phyloP scores from a whole-genome alignment of 2,113 vertebrate genomes.

The Lanius collurio region DNA sequence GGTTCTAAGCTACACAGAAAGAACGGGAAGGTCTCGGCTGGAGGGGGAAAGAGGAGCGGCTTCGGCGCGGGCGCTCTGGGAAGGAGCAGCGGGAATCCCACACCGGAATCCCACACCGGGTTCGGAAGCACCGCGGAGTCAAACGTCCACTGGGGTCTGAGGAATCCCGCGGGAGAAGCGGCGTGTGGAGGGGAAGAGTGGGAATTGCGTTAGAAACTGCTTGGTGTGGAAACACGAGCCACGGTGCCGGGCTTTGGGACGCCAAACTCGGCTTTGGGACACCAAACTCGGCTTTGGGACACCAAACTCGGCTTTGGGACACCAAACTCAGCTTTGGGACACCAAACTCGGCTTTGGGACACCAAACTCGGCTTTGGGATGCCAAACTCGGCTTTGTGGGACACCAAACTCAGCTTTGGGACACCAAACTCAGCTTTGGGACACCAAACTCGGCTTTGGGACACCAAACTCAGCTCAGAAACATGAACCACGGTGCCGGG shows the following conservation, averaged over 20 bases:
- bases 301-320: too few species aligned
- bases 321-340: too few species aligned
- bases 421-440: too few species aligned
- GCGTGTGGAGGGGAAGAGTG: not conserved
- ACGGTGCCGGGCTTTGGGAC: not conserved
- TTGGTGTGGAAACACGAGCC: not conserved
- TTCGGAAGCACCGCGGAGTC: not conserved
- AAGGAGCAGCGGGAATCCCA: not conserved
- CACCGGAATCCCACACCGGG: too few species aligned
- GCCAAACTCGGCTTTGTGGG: too few species aligned
- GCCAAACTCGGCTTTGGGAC: not conserved
- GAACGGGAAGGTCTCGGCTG: not conserved
- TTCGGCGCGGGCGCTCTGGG: not conserved
- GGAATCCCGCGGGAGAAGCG: accelerated
- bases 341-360: too few species aligned
- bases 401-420: too few species aligned
- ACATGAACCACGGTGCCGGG: too few species aligned
- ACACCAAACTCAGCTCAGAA: not conserved
- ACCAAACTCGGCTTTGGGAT: too few species aligned
- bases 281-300: too few species aligned
- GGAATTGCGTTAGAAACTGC: not conserved
- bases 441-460: too few species aligned
- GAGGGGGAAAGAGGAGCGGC: not conserved
- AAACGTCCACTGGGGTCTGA: not conserved
- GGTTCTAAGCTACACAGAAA: constrained; percentile 1